Conservation (phyloP, 2,113 vertebrate species). For the Sebastes fasciatus region DNA sequence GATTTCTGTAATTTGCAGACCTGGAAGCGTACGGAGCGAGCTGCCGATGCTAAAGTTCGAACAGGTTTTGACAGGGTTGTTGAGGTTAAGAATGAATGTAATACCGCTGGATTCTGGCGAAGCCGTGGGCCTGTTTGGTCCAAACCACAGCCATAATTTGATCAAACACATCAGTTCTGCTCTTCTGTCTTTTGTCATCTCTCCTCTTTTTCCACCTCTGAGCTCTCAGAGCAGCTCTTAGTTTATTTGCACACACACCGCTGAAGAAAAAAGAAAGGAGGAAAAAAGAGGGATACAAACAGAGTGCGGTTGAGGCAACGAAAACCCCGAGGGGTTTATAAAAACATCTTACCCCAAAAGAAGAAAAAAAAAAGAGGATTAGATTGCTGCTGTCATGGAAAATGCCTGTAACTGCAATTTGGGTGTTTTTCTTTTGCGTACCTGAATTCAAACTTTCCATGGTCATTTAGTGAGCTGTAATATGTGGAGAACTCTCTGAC, state of each 20-base stretch:
- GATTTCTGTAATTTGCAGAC: slow-evolving; percentile 59
- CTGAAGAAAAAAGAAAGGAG: slow-evolving; percentile 2
- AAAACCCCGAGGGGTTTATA: slow-evolving; percentile 70
- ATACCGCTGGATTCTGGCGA: slow-evolving; percentile 46
- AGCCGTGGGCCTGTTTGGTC: slow-evolving; percentile 44
- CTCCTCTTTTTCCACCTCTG: slow-evolving; percentile 56
- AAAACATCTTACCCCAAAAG: slow-evolving; percentile 69
- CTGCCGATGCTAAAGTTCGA: slow-evolving; percentile 45
- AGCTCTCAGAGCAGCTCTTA: slow-evolving; percentile 42
- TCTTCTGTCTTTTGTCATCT: slow-evolving; percentile 74
- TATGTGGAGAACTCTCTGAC: slow-evolving; percentile 48
- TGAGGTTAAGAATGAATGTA: slow-evolving; percentile 67
- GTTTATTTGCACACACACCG: slow-evolving; percentile 63
- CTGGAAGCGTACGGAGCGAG: slow-evolving; percentile 31
- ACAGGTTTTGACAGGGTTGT: slow-evolving; percentile 53
- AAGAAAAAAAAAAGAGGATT: slow-evolving; percentile 53
- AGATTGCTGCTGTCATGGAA: slow-evolving; percentile 76
- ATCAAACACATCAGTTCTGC: slow-evolving; percentile 75
- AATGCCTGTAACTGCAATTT: slow-evolving; percentile 70
- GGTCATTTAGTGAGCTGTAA: slow-evolving; percentile 42
- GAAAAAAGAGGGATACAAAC: slow-evolving; percentile 63
- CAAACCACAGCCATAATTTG: slow-evolving; percentile 58
- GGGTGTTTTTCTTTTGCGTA: slow-evolving; percentile 68
- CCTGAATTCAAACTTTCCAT: slow-evolving; percentile 74
- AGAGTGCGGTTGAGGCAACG: slow-evolving; percentile 66